Percentiles rank a stretch among this genome's conserved stretches.
These are phyloP conservation scores for Platorchestia sp. DNA, from an alignment of 1,140 invertebrate genomes.

Conservation along the genomic window DNA sequence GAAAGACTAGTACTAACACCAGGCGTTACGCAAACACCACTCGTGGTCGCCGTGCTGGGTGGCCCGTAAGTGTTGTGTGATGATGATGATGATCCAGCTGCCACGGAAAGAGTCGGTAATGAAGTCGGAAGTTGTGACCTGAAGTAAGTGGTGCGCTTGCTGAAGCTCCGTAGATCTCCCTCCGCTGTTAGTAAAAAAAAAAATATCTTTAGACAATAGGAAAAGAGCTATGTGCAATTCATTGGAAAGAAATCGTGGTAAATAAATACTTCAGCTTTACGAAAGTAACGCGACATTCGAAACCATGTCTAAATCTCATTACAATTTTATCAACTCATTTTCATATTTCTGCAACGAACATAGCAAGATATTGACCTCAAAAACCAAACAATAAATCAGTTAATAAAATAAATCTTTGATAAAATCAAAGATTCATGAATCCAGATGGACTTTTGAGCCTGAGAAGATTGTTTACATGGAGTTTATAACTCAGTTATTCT, in stretches of 20 bases:
- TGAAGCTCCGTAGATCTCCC: conserved; percentile 33
- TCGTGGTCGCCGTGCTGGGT: conserved; percentile 23
- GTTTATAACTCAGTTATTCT: no score
- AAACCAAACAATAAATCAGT: no score
- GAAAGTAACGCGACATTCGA: neutral
- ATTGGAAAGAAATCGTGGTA: neutral
- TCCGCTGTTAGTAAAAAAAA: neutral
- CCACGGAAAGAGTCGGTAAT: neutral
- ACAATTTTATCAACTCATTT: neutral
- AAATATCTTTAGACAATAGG: neutral
- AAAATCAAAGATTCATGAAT: no score
- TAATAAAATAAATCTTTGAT: no score
- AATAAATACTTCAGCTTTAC: neutral
- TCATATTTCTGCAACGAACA: neutral
- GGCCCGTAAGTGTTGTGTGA: neutral
- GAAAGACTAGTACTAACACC: conserved; percentile 34
- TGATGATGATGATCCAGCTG: neutral
- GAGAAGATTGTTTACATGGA: no score
- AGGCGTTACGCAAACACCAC: conserved; percentile 44
- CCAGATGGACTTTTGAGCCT: no score
- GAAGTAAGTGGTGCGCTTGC: neutral
- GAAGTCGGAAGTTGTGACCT: neutral
- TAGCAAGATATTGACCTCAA: no score
- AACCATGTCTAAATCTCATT: neutral
- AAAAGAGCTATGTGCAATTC: neutral